phyloP scores from a whole-genome alignment of 2,113 vertebrate genomes.

The Cercopithecus mona region DNA sequence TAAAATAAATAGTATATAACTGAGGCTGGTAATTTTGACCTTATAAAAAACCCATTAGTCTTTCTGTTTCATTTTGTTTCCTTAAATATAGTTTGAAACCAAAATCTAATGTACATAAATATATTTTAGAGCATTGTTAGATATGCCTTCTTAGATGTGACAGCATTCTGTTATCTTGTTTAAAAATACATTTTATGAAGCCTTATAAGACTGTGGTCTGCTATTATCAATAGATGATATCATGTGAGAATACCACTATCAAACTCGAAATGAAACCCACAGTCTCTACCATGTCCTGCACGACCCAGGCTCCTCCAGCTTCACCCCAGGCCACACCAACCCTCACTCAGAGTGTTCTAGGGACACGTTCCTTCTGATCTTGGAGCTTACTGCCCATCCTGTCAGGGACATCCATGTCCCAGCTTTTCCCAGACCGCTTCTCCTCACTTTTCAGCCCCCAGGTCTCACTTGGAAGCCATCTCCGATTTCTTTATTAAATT shows the following conservation, averaged over 20 bases:
- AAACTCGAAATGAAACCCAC: neutral
- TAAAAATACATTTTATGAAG: neutral
- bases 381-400: too few relatives aligned
- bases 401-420: neutral
- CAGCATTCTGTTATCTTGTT: neutral
- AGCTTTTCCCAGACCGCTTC: neutral
- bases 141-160: neutral
- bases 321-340: neutral
- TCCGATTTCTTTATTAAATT: neutral
- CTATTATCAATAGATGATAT: neutral
- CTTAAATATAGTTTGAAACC: neutral
- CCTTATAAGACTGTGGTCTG: neutral
- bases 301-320: neutral
- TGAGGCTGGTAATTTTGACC: neutral
- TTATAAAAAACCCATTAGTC: neutral
- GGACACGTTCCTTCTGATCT: rapidly evolving
- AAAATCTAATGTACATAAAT: conserved; percentile 6
- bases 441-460: neutral
- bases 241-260: neutral
- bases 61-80: conserved; percentile 21
- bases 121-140: neutral
- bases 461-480: neutral
- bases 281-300: neutral
- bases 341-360: neutral
- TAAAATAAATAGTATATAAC: neutral